phyloP scores from a whole-genome alignment of 35 echinoderm and acorn worm species.

The Acanthaster planci region DNA sequence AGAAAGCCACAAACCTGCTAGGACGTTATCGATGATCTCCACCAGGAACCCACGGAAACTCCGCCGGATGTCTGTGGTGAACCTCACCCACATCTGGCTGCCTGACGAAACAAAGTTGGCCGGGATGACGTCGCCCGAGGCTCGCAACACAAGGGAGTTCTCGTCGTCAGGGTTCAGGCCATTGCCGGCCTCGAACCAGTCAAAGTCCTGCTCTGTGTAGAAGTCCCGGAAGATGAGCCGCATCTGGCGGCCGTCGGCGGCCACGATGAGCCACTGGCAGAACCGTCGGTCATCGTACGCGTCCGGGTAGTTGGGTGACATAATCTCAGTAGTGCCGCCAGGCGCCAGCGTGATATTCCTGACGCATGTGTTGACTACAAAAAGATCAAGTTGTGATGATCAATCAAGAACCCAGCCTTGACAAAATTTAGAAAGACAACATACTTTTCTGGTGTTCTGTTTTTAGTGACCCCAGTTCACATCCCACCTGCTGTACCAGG shows the following conservation, averaged over 20 bases:
- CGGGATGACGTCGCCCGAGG: constrained; percentile 69
- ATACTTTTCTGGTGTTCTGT: too few species aligned
- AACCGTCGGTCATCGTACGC: constrained; percentile 56
- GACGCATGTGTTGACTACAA: constrained; percentile 38
- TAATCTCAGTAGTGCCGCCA: constrained; percentile 40
- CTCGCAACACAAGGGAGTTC: constrained; percentile 45
- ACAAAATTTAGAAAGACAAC: too few species aligned
- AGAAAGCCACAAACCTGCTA: constrained; percentile 57
- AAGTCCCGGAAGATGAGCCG: constrained; percentile 74
- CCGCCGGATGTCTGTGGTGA: constrained; percentile 44
- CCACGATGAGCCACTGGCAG: constrained; percentile 84
- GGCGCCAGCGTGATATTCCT: constrained; percentile 15
- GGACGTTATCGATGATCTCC: constrained; percentile 60
- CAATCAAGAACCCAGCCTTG: too few species aligned
- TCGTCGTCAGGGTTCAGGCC: constrained; percentile 52
- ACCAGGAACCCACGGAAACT: constrained; percentile 62
- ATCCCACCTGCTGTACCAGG: too few species aligned
- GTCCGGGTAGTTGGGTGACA: constrained; percentile 75
- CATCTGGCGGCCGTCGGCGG: constrained; percentile 32
- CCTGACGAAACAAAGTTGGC: constrained; percentile 66
- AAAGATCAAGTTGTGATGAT: too few species aligned
- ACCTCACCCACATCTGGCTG: constrained; percentile 75
- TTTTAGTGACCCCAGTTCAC: too few species aligned
- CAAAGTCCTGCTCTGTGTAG: constrained; percentile 63
- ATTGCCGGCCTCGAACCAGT: constrained; percentile 72